Evolutionary conservation across 2,888 invertebrate species (phyloP), one percentile per base, ranked within the genome.

Genomic region (Agrotis ipsilon): DNA sequence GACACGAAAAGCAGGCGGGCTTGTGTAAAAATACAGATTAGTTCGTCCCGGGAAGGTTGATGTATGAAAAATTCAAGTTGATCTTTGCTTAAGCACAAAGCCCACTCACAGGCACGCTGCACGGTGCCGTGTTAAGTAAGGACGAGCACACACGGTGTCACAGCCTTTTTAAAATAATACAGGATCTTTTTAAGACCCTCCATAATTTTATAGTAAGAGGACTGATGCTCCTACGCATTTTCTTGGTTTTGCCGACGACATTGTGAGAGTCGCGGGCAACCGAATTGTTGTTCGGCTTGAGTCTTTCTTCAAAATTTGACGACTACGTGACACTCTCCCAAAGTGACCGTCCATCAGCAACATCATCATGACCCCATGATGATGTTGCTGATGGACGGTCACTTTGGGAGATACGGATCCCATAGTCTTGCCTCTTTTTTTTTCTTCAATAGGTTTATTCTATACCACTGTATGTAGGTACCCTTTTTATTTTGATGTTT

Each of bases 11-110:
- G 57, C 57, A 68, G 27, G 68, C 32, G 52, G 45, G 18, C 54
- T 59, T 43, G 52, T 39, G 55, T 55, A 67, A 72, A 81, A 81
- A 64, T 68, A 64, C 68, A 70, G 68, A 72, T 74, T 65, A 81
- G 48, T 51, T 58, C 49, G 49, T 65, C 68, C 68, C 78, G 62
- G 68, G 65, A 66, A 62, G 63, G 82, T 71, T 75, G 70, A 71
- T 72, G 70, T 82, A 81, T 84, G 78, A 82, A 84, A 83, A 83
- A 82, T 82, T 82, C 78, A 82, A 78, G 78, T 84, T 83, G 60
- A 81, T 83, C 84, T 74, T 78, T 78, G 78, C 75, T 66, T 72
- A 68, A 81, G 72, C 73, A 79, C 74, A 79, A 74, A 81, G 84
- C 78, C 74, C 72, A 81, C 82, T 81, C 75, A 70, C 75, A 48